phyloP scores from a whole-genome alignment of 2,797 vertebrate genomes.

The Neomorphus geoffroyi region DNA sequence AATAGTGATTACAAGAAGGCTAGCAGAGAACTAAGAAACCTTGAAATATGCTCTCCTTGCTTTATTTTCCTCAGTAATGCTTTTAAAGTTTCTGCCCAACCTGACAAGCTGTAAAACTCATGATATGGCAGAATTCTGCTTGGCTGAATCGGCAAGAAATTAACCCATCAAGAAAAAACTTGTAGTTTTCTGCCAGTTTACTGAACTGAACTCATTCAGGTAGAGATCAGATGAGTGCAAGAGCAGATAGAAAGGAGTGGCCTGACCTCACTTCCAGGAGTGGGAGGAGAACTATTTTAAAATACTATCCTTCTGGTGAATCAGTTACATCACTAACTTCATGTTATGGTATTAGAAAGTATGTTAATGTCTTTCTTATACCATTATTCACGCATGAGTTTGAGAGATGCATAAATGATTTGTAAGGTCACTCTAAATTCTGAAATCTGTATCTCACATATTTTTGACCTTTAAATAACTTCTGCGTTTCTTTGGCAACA shows the following conservation, averaged over 20 bases:
- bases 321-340: background rate
- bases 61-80: background rate
- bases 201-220: background rate
- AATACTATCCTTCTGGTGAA: background rate
- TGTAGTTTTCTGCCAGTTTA: background rate
- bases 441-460: background rate
- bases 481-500: background rate
- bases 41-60: background rate
- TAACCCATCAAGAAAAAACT: background rate
- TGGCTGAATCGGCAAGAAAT: background rate
- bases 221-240: background rate
- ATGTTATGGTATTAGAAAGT: background rate
- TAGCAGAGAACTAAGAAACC: background rate
- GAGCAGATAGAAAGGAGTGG: background rate
- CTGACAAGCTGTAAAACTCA: background rate
- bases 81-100: background rate
- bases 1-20: background rate
- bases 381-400: background rate
- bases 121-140: background rate
- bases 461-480: background rate
- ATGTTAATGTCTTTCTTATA: background rate
- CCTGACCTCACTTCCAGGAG: background rate
- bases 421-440: background rate
- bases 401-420: background rate
- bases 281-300: background rate